Evolutionary conservation across 2,888 invertebrate species (phyloP).

Genomic region (Caenorhabditis sp.): DNA sequence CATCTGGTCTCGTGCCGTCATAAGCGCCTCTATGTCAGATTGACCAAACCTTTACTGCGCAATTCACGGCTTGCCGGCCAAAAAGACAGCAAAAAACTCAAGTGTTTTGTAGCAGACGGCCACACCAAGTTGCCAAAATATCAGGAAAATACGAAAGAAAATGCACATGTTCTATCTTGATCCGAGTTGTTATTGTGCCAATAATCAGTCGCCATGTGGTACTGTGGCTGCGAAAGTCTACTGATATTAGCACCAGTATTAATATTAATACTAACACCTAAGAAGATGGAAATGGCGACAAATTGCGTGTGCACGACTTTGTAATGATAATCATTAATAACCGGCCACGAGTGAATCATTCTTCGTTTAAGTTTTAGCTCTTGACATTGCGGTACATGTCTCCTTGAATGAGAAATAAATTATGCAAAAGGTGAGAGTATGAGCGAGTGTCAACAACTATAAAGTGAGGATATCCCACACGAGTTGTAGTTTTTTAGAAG

Average conservation of each 20-base stretch:
- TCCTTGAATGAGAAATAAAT: constrained; percentile 36
- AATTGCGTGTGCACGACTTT: constrained; percentile 23
- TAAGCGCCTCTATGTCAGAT: constrained; percentile 39
- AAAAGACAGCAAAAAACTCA: constrained; percentile 4
- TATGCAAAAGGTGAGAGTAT: constrained; percentile 27
- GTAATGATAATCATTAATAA: constrained; percentile 29
- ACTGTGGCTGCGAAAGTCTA: not conserved
- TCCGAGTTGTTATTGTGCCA: not conserved
- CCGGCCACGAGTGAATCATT: constrained; percentile 15
- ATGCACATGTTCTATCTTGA: constrained; percentile 6
- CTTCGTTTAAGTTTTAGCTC: constrained; percentile 16
- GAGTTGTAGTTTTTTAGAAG: not conserved
- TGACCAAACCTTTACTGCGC: constrained; percentile 43
- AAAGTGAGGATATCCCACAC: constrained; percentile 27
- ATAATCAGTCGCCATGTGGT: not conserved
- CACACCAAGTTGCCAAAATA: constrained; percentile 29
- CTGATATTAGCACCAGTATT: no score
- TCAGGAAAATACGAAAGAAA: constrained; percentile 24
- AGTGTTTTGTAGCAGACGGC: constrained; percentile 35
- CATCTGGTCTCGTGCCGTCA: constrained; percentile 48
- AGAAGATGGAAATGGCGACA: constrained; percentile 11
- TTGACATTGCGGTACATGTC: constrained; percentile 24
- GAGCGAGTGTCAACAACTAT: constrained; percentile 45
- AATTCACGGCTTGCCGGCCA: not conserved
- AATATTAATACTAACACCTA: not conserved